Evolutionary conservation across 2,888 invertebrate species (phyloP).

Genomic region (Caenorhabditis virilis): DNA sequence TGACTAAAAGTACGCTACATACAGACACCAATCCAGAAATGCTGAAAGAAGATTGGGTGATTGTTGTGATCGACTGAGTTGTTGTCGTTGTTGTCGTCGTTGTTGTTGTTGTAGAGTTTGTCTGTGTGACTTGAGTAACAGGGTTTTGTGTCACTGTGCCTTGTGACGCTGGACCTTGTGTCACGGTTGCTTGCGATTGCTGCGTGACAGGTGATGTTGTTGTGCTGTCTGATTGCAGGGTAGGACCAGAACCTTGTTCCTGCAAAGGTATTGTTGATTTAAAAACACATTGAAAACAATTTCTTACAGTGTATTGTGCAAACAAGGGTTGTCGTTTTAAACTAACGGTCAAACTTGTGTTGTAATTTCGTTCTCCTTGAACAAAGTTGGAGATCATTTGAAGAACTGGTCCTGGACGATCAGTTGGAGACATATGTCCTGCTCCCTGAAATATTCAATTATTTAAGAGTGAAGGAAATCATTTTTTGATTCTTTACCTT

Average conservation of each 20-base stretch:
- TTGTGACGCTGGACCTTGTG: neutral
- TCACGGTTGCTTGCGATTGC: neutral
- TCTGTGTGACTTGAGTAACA: neutral
- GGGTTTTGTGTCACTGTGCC: slow-evolving; percentile 3
- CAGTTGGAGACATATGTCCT: slow-evolving; percentile 82
- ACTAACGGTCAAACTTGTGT: slow-evolving; percentile 38
- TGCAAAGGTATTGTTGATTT: no score
- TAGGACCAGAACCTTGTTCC: no score
- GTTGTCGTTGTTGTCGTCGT: slow-evolving; percentile 1
- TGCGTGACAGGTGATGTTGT: neutral
- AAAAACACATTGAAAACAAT: no score
- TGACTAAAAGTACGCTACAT: no score
- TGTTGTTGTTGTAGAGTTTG: slow-evolving; percentile 2
- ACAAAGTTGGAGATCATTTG: slow-evolving; percentile 77
- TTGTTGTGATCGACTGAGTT: slow-evolving; percentile 1
- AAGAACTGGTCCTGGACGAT: slow-evolving; percentile 80
- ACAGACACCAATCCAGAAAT: no score
- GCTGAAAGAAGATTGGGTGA: slow-evolving; percentile 7
- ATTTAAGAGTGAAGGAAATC: neutral
- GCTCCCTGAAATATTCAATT: slow-evolving; percentile 70
- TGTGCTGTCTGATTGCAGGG: neutral
- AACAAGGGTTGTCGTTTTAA: slow-evolving; percentile 49
- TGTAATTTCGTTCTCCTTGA: slow-evolving; percentile 42
- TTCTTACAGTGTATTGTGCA: slow-evolving; percentile 42
- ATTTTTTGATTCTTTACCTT: slow-evolving; percentile 41